Percentiles rank a stretch among this genome's conserved stretches.
Evolutionary conservation across 2,113 vertebrate species (phyloP).

Genomic region (Dipodomys ordii): DNA sequence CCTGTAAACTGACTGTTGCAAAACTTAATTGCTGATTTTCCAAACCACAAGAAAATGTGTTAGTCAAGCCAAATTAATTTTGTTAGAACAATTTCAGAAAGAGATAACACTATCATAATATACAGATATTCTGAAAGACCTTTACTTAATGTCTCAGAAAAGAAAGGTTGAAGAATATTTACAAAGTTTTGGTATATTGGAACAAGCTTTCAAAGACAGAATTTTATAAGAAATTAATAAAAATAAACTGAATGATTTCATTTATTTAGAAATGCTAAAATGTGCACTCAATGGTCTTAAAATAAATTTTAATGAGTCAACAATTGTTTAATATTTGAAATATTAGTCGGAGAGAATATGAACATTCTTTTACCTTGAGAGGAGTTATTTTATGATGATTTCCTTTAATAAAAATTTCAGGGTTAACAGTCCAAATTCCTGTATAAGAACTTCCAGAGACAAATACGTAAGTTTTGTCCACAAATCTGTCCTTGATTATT

Average conservation of each 20-base stretch:
- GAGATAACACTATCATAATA: neutral
- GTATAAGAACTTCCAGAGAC: neutral
- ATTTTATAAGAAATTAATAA: neutral
- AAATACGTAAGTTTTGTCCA: neutral
- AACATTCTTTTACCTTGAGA: neutral
- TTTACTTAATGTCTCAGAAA: neutral
- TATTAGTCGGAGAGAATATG: neutral
- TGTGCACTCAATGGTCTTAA: neutral
- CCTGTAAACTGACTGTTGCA: neutral
- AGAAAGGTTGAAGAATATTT: neutral
- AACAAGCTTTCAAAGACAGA: neutral
- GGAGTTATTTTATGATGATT: neutral
- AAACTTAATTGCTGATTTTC: neutral
- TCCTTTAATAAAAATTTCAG: neutral
- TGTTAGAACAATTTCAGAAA: neutral
- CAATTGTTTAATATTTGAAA: neutral
- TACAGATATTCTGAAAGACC: neutral
- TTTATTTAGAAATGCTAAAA: neutral
- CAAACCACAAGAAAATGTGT: neutral
- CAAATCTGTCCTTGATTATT: neutral
- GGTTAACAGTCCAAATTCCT: neutral
- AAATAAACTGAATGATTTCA: neutral
- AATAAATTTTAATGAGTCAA: neutral
- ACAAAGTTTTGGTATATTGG: neutral
- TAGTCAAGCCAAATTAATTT: neutral